phyloP scores from a whole-genome alignment of 35 echinoderm and acorn worm genomes.

The Ophiothrix spiculata region DNA sequence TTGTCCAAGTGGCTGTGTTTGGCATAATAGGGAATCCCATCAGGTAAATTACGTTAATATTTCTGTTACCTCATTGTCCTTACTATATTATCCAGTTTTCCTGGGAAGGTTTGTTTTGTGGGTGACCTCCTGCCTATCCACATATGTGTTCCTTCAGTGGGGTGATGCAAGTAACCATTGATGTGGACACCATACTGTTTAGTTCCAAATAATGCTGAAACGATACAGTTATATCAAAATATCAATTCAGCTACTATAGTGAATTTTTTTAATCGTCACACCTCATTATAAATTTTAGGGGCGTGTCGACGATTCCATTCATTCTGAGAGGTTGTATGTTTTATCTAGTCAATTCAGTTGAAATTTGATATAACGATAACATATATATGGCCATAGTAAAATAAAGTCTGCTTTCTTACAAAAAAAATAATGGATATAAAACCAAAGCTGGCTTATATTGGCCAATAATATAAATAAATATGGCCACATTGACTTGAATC shows the following conservation, averaged over 20 bases:
- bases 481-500: too few relatives aligned
- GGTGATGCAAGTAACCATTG: slow-evolving; percentile 66
- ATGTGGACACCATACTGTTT: slow-evolving; percentile 71
- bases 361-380: too few relatives aligned
- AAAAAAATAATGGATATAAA: too few relatives aligned
- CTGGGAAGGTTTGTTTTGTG: slow-evolving; percentile 60
- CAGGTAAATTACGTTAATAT: not conserved
- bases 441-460: not conserved
- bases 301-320: too few relatives aligned
- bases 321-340: too few relatives aligned
- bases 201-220: slow-evolving; percentile 68
- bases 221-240: not conserved
- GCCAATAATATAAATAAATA: not conserved
- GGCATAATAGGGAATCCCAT: not conserved
- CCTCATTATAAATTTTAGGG: too few relatives aligned
- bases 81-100: slow-evolving; percentile 69
- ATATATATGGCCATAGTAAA: too few relatives aligned
- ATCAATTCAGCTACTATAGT: not conserved
- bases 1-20: not conserved
- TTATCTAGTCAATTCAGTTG: too few relatives aligned
- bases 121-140: slow-evolving; percentile 68
- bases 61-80: too few relatives aligned
- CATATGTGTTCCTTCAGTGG: slow-evolving; percentile 49
- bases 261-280: too few relatives aligned
- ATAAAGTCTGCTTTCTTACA: too few relatives aligned